phyloP scores from a whole-genome alignment of 2,113 vertebrate genomes.

The Corythoichthys haematopterus region DNA sequence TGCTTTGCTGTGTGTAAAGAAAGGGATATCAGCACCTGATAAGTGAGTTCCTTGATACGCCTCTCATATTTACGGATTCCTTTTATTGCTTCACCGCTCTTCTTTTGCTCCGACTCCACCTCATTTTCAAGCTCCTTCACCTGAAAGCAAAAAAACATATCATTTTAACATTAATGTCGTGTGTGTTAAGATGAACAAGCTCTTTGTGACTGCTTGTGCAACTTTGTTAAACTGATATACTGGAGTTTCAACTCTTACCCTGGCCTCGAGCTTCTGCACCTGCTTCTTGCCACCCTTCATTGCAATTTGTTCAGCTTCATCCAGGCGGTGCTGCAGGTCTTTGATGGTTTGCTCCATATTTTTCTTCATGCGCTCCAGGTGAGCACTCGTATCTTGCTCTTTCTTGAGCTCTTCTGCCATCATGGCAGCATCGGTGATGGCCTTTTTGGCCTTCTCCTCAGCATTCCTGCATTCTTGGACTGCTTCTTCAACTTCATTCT shows the following conservation, averaged over 20 bases:
- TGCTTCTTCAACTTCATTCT: constrained; percentile 66
- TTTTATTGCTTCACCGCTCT: constrained; percentile 51
- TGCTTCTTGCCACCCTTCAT: constrained; percentile 81
- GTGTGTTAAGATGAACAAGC: not conserved
- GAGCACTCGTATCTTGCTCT: constrained; percentile 84
- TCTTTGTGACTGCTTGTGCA: not conserved
- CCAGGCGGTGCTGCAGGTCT: constrained; percentile 77
- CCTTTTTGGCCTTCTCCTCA: constrained; percentile 70
- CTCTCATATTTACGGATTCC: constrained; percentile 63
- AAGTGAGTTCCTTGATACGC: constrained; percentile 61
- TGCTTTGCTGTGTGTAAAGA: not conserved
- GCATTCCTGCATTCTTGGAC: constrained; percentile 70
- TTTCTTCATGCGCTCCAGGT: constrained; percentile 84
- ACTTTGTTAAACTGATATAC: not conserved
- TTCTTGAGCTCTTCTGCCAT: constrained; percentile 90
- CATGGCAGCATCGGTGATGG: constrained; percentile 78
- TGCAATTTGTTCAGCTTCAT: constrained; percentile 81
- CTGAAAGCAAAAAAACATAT: constrained; percentile 18
- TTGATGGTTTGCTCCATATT: constrained; percentile 70
- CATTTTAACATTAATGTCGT: not conserved
- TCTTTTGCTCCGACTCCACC: constrained; percentile 56
- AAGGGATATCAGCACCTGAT: constrained; percentile 40
- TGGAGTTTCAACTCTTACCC: constrained; percentile 45
- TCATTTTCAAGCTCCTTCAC: constrained; percentile 60
- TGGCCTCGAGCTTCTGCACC: constrained; percentile 82